Conservation (phyloP, 2,797 vertebrate species). For the Pseudochirops cupreus region DNA sequence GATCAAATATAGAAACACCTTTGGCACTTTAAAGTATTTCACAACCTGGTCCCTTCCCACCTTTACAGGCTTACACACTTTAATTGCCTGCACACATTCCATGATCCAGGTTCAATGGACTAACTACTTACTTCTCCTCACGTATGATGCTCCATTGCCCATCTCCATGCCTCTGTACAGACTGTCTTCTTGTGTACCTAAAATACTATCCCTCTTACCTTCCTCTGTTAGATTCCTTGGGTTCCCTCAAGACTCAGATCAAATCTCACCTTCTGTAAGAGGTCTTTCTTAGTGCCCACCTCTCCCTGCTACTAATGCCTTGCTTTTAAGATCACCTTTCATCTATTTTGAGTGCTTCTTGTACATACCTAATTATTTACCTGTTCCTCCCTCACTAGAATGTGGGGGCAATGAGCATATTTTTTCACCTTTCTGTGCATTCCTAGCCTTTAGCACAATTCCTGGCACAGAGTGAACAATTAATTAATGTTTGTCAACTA, state of each 20-base stretch:
- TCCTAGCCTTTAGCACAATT: background rate
- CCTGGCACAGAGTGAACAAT: background rate
- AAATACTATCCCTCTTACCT: background rate
- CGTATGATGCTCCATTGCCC: background rate
- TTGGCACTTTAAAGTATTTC: background rate
- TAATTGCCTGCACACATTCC: background rate
- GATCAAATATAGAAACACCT: background rate
- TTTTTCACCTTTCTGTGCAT: background rate
- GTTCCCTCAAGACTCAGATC: background rate
- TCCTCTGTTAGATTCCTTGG: background rate
- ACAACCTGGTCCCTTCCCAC: background rate
- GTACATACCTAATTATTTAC: background rate
- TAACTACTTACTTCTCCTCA: background rate
- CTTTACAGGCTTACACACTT: background rate
- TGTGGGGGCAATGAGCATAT: background rate
- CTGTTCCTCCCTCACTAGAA: background rate
- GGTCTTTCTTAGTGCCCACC: background rate
- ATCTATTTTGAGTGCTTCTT: background rate
- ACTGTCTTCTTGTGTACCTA: background rate
- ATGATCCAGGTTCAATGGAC: background rate
- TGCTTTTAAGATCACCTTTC: background rate
- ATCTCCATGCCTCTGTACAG: background rate
- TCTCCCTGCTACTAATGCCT: background rate
- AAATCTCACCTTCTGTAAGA: background rate
- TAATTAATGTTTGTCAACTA: background rate